These are phyloP conservation scores for Drosophila lutescens DNA, from an alignment of 2,888 invertebrate species.

Conservation along the genomic window DNA sequence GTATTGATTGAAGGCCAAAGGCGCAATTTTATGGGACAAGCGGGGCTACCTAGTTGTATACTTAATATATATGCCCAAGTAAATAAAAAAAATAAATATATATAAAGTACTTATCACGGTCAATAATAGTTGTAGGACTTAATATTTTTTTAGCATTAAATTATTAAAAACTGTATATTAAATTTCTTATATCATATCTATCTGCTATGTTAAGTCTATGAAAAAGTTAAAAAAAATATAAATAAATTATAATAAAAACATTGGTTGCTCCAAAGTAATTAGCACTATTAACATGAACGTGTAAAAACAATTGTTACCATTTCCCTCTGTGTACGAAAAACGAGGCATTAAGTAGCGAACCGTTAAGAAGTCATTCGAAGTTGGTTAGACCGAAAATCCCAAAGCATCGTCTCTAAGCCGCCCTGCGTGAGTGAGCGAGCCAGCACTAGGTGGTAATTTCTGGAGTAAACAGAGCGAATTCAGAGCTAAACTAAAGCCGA, in stretches of 20 bases:
- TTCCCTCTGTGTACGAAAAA: slow-evolving; percentile 35
- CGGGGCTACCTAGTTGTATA: neutral
- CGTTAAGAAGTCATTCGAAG: slow-evolving; percentile 72
- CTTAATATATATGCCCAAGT: neutral
- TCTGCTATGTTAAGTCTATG: neutral
- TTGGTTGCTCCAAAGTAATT: no score
- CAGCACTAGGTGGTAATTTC: slow-evolving; percentile 63
- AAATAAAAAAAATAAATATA: neutral
- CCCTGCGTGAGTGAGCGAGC: slow-evolving; percentile 4
- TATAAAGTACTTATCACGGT: no score
- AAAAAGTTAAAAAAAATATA: no score
- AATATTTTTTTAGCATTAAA: no score
- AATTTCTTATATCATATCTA: no score
- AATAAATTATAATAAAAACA: no score
- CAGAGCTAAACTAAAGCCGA: slow-evolving; percentile 8
- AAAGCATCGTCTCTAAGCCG: slow-evolving; percentile 44
- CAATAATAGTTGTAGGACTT: no score
- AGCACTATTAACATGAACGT: neutral
- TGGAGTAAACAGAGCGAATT: slow-evolving; percentile 69
- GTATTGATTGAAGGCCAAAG: no score
- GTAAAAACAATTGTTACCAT: neutral
- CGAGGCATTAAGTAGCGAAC: slow-evolving; percentile 75
- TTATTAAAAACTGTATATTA: no score
- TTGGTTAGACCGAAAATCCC: slow-evolving; percentile 63
- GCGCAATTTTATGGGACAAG: no score